These are phyloP conservation scores for Rhamnusium bicolor DNA, from an alignment of 2,888 invertebrate genomes.

Conservation along the genomic window DNA sequence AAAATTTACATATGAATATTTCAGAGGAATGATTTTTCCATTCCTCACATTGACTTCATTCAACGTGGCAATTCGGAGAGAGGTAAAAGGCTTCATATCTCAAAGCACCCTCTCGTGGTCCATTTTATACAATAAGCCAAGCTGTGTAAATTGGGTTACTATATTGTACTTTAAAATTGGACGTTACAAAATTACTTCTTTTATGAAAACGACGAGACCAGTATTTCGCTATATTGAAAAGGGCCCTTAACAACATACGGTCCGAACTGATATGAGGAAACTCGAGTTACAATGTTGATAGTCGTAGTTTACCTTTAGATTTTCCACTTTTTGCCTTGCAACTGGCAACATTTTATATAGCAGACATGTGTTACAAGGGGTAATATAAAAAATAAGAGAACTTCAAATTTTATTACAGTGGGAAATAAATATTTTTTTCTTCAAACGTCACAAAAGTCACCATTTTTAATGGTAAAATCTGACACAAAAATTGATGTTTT, in stretches of 20 bases:
- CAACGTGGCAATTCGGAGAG: neutral
- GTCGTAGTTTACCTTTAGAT: neutral
- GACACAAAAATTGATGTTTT: too few species aligned
- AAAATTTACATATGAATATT: neutral
- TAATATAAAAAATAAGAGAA: neutral
- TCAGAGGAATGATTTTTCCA: neutral
- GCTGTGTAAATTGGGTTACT: constrained; percentile 23
- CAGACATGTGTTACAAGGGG: neutral
- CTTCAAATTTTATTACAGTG: neutral
- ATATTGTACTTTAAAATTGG: constrained; percentile 31
- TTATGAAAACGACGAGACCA: constrained; percentile 29
- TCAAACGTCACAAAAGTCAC: too few species aligned
- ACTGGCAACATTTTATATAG: neutral
- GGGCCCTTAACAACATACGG: constrained; percentile 13
- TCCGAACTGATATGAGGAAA: constrained; percentile 4
- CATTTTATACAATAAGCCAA: constrained; percentile 10
- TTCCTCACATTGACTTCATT: neutral
- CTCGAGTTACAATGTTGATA: constrained; percentile 1
- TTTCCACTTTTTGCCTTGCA: neutral
- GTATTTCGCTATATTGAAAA: neutral
- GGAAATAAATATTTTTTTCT: too few species aligned
- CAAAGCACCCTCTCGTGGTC: constrained; percentile 8
- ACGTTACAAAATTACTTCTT: constrained; percentile 37
- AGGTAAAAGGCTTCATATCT: neutral
- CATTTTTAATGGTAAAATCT: too few species aligned